Base-by-base conservation (phyloP, 2,797 vertebrate species). In the Molossus alvarezi region DNA sequence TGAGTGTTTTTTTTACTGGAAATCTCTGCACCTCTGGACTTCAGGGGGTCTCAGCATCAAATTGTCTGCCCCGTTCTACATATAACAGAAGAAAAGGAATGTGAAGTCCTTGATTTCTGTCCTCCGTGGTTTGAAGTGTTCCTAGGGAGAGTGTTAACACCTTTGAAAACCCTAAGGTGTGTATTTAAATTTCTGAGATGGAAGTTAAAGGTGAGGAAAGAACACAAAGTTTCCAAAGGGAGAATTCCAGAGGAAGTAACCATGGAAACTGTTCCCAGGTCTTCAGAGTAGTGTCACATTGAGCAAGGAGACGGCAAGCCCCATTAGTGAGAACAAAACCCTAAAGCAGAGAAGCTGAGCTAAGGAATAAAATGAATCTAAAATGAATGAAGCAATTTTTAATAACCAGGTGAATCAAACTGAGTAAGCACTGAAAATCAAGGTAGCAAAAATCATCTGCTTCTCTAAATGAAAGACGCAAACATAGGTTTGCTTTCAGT, bases 161-260 rank as follows among this genome's bases (percentile, higher is more conserved):
- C 88, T 71, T 91, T 5, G 9, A 90, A 91, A 94, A 77, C 79
- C 77, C 77, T 60, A 96, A 97, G 82, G 90, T 95, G 51, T 85
- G 57, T 72, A 91, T 95, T 97, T 95, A 93, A 77, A 97, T 98
- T 95, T 91, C 92, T 91, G 86, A 92, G 79, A 92, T 80, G 67
- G 90, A 96, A 96, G 90, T 92, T 89, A 96, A 96, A 97, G 90
- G 90, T 84, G 94, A 96, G 81, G 73, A 92, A 94, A 92, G 79
- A 96, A 96, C 79, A 88, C 23, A 90, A 93, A 88, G 53, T 95
- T 96, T 97, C 96, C 93, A 96, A 97, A 96, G 92, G 90, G 88
- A 96, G 67, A 97, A 97, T 95, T 96, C 92, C 82, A 82, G 95
- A 96, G 96, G 96, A 96, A 86, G 95, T 97, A 97, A 97, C 97